Evolutionary conservation across 2,888 invertebrate genomes (phyloP).

Genomic region (Cartodere bifasciata): DNA sequence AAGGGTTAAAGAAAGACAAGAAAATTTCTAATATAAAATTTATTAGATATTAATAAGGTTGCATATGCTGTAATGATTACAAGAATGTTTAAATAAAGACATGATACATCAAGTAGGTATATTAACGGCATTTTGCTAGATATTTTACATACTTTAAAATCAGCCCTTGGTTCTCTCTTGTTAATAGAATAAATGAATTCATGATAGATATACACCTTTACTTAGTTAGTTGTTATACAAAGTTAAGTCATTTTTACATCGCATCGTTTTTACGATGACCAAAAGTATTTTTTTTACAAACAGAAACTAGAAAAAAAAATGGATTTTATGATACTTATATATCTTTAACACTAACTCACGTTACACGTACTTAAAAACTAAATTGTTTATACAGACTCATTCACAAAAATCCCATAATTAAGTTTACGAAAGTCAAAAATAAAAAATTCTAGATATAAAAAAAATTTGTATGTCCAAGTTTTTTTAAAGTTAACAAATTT

Average conservation of each 20-base stretch:
- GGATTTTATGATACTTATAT: conserved; percentile 24
- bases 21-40: too few species aligned
- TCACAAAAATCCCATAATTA: too few species aligned
- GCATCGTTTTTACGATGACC: conserved; percentile 11
- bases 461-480: too few species aligned
- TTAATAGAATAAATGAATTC: conserved; percentile 31
- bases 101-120: conserved; percentile 9
- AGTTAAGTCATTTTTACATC: conserved; percentile 14
- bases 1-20: too few species aligned
- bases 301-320: conserved; percentile 14
- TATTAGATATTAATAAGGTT: too few species aligned
- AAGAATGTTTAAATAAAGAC: conserved; percentile 3
- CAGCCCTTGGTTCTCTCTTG: conserved; percentile 35
- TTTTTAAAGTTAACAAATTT: too few species aligned
- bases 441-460: too few species aligned
- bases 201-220: conserved; percentile 27
- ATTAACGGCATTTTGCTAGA: conserved; percentile 20
- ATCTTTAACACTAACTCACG: conserved; percentile 22
- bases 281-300: conserved; percentile 17
- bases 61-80: too few species aligned
- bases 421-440: too few species aligned
- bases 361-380: conserved; percentile 25
- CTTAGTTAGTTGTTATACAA: conserved; percentile 9
- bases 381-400: too few species aligned
- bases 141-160: conserved; percentile 29